Base-by-base conservation (phyloP, 2,113 vertebrate genomes). In the Tympanuchus pallidicinctus region DNA sequence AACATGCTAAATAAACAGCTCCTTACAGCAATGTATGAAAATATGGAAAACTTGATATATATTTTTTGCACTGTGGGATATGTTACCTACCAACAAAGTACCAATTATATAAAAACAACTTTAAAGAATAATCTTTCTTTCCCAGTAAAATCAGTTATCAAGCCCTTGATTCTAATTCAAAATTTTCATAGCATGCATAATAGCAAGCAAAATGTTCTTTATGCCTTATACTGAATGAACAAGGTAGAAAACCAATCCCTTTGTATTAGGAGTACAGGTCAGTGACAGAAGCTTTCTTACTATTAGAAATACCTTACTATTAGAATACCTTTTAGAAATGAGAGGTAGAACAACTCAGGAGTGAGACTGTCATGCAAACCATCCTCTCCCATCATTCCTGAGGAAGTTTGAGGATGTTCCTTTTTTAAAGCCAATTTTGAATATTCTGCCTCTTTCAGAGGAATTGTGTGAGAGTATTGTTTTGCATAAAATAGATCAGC, bases 281-380 rank as follows among this genome's bases (percentile, higher is more conserved):
- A 71, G 48, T 8, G 17, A 30, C 0, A 65, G 50, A 40, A 76
- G 12, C 50, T 45, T 4, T 27, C 20, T 70, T 12, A 34, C 24
- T 28, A n/a, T 21, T 6, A 45, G 22, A 42, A 61, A 24, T 1
- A 47, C 27, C 48, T 50, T 50, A 50, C 47, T 50, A 24, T 50
- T 24, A 38, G 8, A 64, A 4, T 30, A 24, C n/a, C 13, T 80
- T 32, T 30, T 22, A 22, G 50, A 81, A 60, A 57, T 30, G 60
- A 38, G 1, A 40, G 43, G 17, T 16, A 32, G 50, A 63, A 38
- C 12, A n/a, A 25, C 13, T n/a, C 47, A 14, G 74, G 6, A 38
- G 42, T 1, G 3, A 30, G 63, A 54, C 0, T 1, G 27, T 10
- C 27, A 21, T 2, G 5, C n/a, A 22, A 71, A 61, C 38, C 50